Evolutionary conservation across 2,113 vertebrate genomes (phyloP).

Genomic region (Gallinago paraguaiae): DNA sequence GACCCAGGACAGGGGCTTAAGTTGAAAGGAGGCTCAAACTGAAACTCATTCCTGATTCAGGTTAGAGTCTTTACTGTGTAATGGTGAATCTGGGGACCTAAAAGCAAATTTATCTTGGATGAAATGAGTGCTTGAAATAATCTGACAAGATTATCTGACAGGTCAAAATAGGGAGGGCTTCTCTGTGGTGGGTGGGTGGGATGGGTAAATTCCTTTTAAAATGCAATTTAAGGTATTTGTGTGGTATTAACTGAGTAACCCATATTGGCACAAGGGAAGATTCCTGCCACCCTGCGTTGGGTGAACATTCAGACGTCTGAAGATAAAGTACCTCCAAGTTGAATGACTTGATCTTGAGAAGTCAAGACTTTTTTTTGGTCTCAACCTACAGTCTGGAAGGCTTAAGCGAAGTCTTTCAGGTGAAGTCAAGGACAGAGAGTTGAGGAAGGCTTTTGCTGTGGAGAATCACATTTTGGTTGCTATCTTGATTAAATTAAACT

Average conservation of each 20-base stretch:
- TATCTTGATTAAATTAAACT: not conserved
- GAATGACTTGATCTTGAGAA: not conserved
- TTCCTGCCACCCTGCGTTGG: not conserved
- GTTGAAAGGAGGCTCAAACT: not conserved
- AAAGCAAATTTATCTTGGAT: not conserved
- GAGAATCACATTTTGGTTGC: not conserved
- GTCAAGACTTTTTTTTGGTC: not conserved
- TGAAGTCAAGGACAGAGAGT: not conserved
- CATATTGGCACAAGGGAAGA: not conserved
- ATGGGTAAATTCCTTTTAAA: not conserved
- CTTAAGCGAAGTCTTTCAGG: not conserved
- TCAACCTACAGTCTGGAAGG: not conserved
- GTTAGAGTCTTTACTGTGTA: not conserved
- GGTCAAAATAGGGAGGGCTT: not conserved
- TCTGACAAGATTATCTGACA: not conserved
- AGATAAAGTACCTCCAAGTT: not conserved
- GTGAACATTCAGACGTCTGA: not conserved
- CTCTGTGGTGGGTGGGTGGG: not conserved
- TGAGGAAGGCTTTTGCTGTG: not conserved
- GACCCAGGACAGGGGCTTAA: not conserved
- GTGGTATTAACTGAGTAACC: not conserved
- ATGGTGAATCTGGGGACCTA: not conserved
- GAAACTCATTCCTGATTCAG: not conserved
- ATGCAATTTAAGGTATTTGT: not conserved
- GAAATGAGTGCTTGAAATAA: not conserved